Evolutionary conservation across 1,140 invertebrate genomes (phyloP), one percentile per base, ranked within the genome.

Genomic region (Ceratoteleas bidentatus): DNA sequence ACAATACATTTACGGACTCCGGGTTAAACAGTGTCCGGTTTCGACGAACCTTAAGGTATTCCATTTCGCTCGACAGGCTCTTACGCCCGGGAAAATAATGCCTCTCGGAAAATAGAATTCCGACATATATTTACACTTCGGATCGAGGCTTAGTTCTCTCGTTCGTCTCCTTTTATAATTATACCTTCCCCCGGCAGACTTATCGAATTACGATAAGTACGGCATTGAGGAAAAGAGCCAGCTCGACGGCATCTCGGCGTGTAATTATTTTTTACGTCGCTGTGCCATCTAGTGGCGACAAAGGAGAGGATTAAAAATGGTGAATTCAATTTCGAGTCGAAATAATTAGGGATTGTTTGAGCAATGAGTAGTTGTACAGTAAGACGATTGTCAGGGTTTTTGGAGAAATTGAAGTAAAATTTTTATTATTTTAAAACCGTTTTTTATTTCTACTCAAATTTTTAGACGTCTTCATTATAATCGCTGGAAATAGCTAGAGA

Each of bases 41-140:
- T 62, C 74, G 57, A 38, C 24, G 69, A 77, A 77, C 65, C 65
- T 69, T 62, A 64, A 77, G 38, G 74, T 69, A 77, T 77, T 77
- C 52, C 52, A 64, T 77, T 69, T 77, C 65, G 56, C 50, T 70
- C 58, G 50, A 77, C 50, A 70, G 53, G 58, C 74, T 77, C 52
- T 69, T 77, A 52, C 52, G 43, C 6, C 33, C 0, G 15, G 52
- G 58, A 70, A 77, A 69, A 69, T 70, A 77, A 77, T 70, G 36
- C 58, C 58, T 69, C 52, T 69, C 49, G 50, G 74, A 68, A 64
- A 77, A 77, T 77, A 65, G 74, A 77, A 77, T 77, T 77, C 47
- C 56, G 24, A 56, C 73, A 49, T 61, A 60, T 68, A 76, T 68
- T 65, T 65, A 75, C 53, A 50, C 72, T 65, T 64, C 34, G 33